Base-by-base conservation (phyloP, 2,888 invertebrate species). In the Anoplius nigerrimus region DNA sequence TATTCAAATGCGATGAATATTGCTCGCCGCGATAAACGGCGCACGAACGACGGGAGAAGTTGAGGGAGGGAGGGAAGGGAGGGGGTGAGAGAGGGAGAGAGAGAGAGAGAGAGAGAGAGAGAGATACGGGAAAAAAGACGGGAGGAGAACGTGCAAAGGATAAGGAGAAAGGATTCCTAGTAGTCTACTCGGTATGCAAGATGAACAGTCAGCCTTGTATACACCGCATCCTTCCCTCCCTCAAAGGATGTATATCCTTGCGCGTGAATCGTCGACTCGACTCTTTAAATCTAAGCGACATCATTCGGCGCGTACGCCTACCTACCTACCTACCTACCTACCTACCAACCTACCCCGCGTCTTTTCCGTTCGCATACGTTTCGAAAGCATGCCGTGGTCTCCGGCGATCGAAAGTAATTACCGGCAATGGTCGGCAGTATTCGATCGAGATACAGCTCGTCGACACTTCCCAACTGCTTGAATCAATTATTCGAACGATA, bases 1-100 rank as follows among this genome's bases (percentile, higher is more conserved):
- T 84, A 86, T 87, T 86, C 81, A 85, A 86, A 86, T 85, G 83
- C 82, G 84, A 84, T 83, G 84, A 84, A 85, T 86, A 84, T 84
- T 84, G 82, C 82, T 81, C 77, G 78, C 77, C 74, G 80, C 82
- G 81, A 84, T 83, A 81, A 83, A 82, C 80, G 82, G 76, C 83
- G 75, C 77, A 79, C 78, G 77, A 70, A 80, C 77, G 76, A 69
- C 72, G 71, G 75, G 71, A 70, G 65, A 54, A 58, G 8, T 13
- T 34, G 34, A 34, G 34, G 34, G 34, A 62, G 45, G 61, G 58
- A 69, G 68, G 74, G 71, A 75, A 75, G 81, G 71, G 56, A 59
- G 59, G 46, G 6, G 54, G 56, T 69, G 72, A 72, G 66, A 72
- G 66, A 66, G 54, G 64, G 64, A 62, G 61, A 68, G 45, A 27